phyloP scores from a whole-genome alignment of 2,888 invertebrate species.

The Drosophila pseudotalamancana region DNA sequence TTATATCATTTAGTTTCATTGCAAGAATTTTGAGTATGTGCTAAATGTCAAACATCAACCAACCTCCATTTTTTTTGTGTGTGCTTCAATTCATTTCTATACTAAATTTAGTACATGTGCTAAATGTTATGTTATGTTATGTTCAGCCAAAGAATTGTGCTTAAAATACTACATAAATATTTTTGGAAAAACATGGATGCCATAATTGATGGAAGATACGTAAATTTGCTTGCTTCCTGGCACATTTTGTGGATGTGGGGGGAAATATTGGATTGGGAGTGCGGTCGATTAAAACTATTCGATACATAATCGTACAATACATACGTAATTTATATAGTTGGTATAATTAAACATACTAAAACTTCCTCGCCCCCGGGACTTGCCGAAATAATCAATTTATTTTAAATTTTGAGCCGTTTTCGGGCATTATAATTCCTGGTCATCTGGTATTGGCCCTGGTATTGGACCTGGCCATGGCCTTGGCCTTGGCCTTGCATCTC shows the following conservation, averaged over 20 bases:
- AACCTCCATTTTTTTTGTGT: neutral
- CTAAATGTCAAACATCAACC: neutral
- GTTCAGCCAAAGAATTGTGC: slow-evolving; percentile 8
- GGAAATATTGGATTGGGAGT: neutral
- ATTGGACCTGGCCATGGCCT: slow-evolving; percentile 10
- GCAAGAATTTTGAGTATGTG: neutral
- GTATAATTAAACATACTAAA: slow-evolving; percentile 32
- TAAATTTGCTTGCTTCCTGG: slow-evolving; percentile 16
- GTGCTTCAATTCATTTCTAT: neutral
- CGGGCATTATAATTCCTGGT: slow-evolving; percentile 61
- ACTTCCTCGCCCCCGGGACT: slow-evolving; percentile 31
- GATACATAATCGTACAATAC: slow-evolving; percentile 53
- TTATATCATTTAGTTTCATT: no score
- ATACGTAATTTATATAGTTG: slow-evolving; percentile 50
- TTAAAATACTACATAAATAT: slow-evolving; percentile 33
- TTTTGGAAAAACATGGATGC: slow-evolving; percentile 33
- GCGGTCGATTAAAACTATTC: slow-evolving; percentile 53
- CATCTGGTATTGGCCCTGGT: slow-evolving; percentile 5
- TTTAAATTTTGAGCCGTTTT: slow-evolving; percentile 72
- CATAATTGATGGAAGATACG: slow-evolving; percentile 11
- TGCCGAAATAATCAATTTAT: slow-evolving; percentile 65
- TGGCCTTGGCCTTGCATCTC: slow-evolving; percentile 17
- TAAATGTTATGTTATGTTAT: slow-evolving; percentile 23
- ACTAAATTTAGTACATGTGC: slow-evolving; percentile 43
- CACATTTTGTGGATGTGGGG: slow-evolving; percentile 15